Evolutionary conservation across 2,113 vertebrate genomes (phyloP).

Genomic region (Brachypteracias leptosomus): DNA sequence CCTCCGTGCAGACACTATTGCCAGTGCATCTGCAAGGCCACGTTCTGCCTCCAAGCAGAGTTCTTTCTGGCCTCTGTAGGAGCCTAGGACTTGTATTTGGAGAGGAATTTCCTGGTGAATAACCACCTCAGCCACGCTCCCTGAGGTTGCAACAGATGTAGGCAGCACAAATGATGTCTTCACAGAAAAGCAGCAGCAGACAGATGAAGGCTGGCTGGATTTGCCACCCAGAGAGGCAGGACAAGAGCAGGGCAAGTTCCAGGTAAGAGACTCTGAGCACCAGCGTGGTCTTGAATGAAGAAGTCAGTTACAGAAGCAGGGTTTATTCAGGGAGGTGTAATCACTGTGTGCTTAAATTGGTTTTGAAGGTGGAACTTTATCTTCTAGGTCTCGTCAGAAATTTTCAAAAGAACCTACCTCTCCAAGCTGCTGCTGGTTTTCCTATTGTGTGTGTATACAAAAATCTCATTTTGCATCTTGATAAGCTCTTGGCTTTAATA

Average conservation of each 20-base stretch:
- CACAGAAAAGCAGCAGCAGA: background rate
- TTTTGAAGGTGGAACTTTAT: slow-evolving; percentile 2
- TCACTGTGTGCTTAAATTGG: background rate
- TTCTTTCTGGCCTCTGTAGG: background rate
- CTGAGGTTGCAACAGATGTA: background rate
- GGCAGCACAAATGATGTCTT: background rate
- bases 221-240: background rate
- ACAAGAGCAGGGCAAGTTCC: background rate
- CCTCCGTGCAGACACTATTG: background rate
- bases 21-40: background rate
- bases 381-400: background rate
- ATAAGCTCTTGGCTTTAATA: slow-evolving; percentile 56
- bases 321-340: background rate
- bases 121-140: background rate
- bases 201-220: background rate
- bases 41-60: background rate
- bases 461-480: slow-evolving; percentile 50
- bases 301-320: background rate
- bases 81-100: background rate
- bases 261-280: background rate
- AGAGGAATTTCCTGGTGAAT: background rate
- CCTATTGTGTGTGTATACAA: slow-evolving; percentile 13
- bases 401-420: background rate
- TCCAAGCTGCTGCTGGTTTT: background rate
- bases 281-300: background rate